Base-by-base conservation (phyloP, 2,888 invertebrate genomes). In the Drosophila formosana region DNA sequence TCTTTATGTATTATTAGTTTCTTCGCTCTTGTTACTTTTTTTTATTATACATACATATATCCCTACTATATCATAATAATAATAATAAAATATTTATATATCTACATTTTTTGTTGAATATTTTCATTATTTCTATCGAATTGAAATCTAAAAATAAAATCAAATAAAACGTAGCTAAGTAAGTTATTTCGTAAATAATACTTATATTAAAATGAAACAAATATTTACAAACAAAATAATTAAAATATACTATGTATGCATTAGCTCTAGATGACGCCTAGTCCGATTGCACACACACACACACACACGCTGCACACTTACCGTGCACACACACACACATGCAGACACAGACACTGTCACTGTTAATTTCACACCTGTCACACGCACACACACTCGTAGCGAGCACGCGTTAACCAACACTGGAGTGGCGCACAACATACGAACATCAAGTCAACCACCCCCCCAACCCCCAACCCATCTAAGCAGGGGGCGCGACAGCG, bases 401-500 rank as follows among this genome's bases (percentile, higher is more conserved):
- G 47, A 49, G 63, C 37, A 39, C 32, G 11, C 56, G n/a, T 52
- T 49, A 3, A 41, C 70, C 26, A 26, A 34, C 41, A 56, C 67
- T 39, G 55, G 62, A 68, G 82, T 72, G 82, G 49, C 77, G 66
- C 53, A 50, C 65, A 57, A 75, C 49, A 75, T 11, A 55, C 63
- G 7, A 75, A 51, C 30, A 78, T 64, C 78, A 45, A 52, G 70
- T 47, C 75, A 75, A 32, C 71, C 72, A 68, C 64, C 56, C 53
- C 56, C n/a, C 25, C 1, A 7, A 7, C 25, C 3, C 4, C 23
- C 8, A 8, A 13, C 2, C 45, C 26, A 46, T 62, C 80, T 76
- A 75, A 82, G 57, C 76, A 61, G 62, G 69, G 72, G 62, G 75
- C 52, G 52, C 50, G 56, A 9, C 37, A 56, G 7, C 2, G 11